These are phyloP conservation scores for Hippocampus mohnikei DNA, from an alignment of 2,113 vertebrate genomes.

Conservation along the genomic window DNA sequence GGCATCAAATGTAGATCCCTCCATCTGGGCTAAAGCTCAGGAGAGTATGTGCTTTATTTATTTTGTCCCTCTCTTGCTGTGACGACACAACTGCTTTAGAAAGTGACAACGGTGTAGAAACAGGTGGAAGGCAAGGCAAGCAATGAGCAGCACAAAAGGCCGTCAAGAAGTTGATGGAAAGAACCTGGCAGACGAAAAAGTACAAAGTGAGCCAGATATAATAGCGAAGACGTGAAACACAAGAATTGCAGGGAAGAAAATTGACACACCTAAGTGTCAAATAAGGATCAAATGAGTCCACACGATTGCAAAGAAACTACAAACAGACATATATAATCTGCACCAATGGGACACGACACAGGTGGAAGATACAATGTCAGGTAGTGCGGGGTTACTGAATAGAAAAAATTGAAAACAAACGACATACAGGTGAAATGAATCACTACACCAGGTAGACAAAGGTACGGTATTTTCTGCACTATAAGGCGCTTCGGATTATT, in stretches of 20 bases:
- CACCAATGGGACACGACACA: background rate
- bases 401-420: background rate
- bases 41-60: slow-evolving; percentile 7
- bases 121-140: background rate
- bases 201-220: background rate
- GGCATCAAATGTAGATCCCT: slow-evolving; percentile 7
- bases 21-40: background rate
- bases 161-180: background rate
- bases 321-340: background rate
- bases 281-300: background rate
- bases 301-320: background rate
- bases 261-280: background rate
- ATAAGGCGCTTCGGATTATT: too few species aligned
- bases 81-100: background rate
- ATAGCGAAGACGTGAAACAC: background rate
- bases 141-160: background rate
- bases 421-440: background rate
- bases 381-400: background rate
- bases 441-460: too few species aligned
- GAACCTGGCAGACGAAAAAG: background rate
- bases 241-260: background rate
- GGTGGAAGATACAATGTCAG: background rate
- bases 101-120: background rate
- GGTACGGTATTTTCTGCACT: too few species aligned
- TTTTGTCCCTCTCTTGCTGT: background rate